Conservation (phyloP, 2,888 invertebrate species). For the Ctena decussata region DNA sequence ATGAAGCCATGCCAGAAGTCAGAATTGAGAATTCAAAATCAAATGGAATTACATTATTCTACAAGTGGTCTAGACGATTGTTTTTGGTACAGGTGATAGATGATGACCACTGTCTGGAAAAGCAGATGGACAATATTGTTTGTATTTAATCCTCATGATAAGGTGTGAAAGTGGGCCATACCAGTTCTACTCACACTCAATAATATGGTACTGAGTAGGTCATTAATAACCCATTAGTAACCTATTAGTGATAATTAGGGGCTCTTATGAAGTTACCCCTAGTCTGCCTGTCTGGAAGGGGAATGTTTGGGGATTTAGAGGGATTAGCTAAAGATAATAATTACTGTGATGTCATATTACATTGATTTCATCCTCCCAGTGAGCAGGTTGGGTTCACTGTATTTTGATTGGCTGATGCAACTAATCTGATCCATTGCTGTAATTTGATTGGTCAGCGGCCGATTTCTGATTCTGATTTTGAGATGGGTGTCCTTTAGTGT, state of each 20-base stretch:
- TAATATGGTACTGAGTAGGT: background rate
- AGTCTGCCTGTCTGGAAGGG: background rate
- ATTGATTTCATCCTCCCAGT: background rate
- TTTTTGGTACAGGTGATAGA: background rate
- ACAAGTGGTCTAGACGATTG: background rate
- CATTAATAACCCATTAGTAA: background rate
- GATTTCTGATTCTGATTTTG: background rate
- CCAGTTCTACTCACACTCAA: background rate
- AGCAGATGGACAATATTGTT: background rate
- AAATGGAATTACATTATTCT: background rate
- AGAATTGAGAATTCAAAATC: too few relatives aligned
- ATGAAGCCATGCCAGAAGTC: too few relatives aligned
- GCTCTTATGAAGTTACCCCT: background rate
- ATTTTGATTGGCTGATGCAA: background rate
- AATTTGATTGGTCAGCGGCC: background rate
- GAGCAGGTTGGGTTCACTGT: background rate
- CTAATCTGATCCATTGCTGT: background rate
- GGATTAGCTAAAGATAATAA: background rate
- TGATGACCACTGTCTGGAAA: background rate
- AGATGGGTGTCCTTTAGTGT: background rate
- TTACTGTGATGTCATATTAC: background rate
- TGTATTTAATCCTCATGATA: background rate
- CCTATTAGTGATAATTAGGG: conserved; percentile 1
- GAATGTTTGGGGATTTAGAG: background rate
- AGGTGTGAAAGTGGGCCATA: background rate